Conservation (phyloP, 2,113 vertebrate species). For the Gulo gulo region DNA sequence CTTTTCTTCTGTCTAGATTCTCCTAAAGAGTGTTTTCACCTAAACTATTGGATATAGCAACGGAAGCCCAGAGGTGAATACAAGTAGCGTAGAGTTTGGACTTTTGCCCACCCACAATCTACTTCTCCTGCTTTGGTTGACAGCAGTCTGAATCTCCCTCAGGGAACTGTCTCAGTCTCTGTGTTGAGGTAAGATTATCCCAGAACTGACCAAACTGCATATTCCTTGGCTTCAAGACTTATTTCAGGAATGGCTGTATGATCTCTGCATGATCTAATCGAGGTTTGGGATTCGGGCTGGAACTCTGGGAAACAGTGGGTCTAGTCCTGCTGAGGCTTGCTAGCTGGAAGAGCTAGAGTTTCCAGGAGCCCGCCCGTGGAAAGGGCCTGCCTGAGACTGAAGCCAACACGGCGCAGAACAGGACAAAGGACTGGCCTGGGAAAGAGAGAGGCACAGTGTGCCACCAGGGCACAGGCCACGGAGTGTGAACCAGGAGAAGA, state of each 20-base stretch:
- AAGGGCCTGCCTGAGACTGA: not conserved
- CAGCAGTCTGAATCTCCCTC: not conserved
- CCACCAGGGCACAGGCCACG: not conserved
- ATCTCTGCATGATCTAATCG: not conserved
- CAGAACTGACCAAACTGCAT: not conserved
- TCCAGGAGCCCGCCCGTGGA: not conserved
- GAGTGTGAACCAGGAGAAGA: not conserved
- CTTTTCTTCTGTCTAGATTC: not conserved
- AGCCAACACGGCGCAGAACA: not conserved
- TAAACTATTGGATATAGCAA: not conserved
- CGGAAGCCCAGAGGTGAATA: not conserved
- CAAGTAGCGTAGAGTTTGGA: not conserved
- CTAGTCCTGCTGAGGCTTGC: not conserved
- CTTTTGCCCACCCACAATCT: not conserved
- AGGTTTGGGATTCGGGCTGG: not conserved
- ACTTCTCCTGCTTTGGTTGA: not conserved
- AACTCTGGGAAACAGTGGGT: not conserved
- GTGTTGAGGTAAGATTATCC: not conserved
- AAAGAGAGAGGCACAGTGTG: not conserved
- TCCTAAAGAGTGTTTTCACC: not conserved
- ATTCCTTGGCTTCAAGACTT: not conserved
- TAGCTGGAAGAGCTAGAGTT: not conserved
- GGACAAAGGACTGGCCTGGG: not conserved
- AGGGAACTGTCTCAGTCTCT: not conserved
- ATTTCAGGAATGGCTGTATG: not conserved